Conservation (phyloP, 2,888 invertebrate genomes). For the Caenorhabditis macrosperma region DNA sequence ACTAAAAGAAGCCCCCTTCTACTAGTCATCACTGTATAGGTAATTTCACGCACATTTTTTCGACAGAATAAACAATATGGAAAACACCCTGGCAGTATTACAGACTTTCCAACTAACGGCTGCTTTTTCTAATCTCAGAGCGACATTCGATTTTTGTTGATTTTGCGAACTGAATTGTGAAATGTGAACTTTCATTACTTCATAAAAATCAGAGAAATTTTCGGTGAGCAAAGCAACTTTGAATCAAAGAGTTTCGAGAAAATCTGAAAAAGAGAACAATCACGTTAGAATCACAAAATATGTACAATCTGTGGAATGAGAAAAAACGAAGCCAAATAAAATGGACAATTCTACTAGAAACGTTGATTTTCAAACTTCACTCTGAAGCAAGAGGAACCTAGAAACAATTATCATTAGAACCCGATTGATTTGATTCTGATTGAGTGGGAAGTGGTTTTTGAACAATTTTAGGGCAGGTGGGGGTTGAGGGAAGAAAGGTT, state of each 20-base stretch:
- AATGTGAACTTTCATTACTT: slow-evolving; percentile 6
- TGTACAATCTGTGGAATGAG: slow-evolving; percentile 20
- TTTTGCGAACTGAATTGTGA: neutral
- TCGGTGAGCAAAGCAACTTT: slow-evolving; percentile 32
- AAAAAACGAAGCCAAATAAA: slow-evolving; percentile 11
- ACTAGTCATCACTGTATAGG: slow-evolving; percentile 38
- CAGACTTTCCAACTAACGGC: slow-evolving; percentile 41
- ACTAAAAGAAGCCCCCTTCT: neutral
- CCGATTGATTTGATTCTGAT: neutral
- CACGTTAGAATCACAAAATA: slow-evolving; percentile 48
- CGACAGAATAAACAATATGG: slow-evolving; percentile 33
- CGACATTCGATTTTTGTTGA: slow-evolving; percentile 1
- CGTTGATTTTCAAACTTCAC: neutral
- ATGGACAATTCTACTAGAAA: neutral
- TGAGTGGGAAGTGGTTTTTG: neutral
- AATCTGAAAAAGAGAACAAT: slow-evolving; percentile 7
- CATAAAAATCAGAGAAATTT: slow-evolving; percentile 1
- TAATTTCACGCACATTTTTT: slow-evolving; percentile 30
- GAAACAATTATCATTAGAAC: neutral
- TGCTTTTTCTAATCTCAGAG: slow-evolving; percentile 46
- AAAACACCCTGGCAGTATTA: slow-evolving; percentile 36
- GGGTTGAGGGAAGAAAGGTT: no score
- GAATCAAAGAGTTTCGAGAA: neutral
- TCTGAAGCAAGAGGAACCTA: neutral
- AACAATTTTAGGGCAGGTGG: neutral